phyloP scores from a whole-genome alignment of 2,113 vertebrate species.

The Pelecanus crispus region DNA sequence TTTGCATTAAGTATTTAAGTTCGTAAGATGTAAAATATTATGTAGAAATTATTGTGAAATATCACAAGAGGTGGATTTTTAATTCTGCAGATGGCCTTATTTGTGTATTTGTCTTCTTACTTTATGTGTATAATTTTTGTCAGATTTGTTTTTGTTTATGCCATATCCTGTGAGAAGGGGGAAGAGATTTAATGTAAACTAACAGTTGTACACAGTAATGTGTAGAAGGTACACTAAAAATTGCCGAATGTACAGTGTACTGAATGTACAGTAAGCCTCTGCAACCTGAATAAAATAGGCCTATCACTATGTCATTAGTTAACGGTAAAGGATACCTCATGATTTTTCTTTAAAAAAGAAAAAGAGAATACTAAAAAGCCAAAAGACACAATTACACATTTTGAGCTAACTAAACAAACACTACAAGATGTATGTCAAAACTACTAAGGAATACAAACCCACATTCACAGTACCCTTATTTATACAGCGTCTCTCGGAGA shows the following conservation, averaged over 20 bases:
- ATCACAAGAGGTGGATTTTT: slow-evolving; percentile 86
- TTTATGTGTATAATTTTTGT: slow-evolving; percentile 90
- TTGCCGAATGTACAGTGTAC: slow-evolving; percentile 85
- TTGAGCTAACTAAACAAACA: slow-evolving; percentile 32
- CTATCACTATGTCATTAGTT: slow-evolving; percentile 68
- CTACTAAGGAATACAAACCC: slow-evolving; percentile 22
- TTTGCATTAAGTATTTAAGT: slow-evolving; percentile 89
- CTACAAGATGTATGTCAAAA: neutral
- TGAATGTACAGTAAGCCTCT: slow-evolving; percentile 87
- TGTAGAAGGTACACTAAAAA: slow-evolving; percentile 77
- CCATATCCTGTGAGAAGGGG: slow-evolving; percentile 76
- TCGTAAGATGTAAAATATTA: slow-evolving; percentile 96
- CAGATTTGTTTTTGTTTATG: slow-evolving; percentile 75
- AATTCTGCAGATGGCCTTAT: slow-evolving; percentile 89
- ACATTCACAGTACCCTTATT: slow-evolving; percentile 55
- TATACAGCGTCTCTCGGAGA: slow-evolving; percentile 53
- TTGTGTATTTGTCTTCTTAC: slow-evolving; percentile 94
- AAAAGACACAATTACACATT: slow-evolving; percentile 48
- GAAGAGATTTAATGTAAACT: slow-evolving; percentile 77
- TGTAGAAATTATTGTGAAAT: slow-evolving; percentile 92
- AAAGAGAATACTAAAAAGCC: slow-evolving; percentile 58
- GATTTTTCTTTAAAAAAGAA: slow-evolving; percentile 62
- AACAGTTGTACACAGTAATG: slow-evolving; percentile 78
- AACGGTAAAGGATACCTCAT: slow-evolving; percentile 78
- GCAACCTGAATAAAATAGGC: slow-evolving; percentile 70